Conservation (phyloP, 1,140 invertebrate species). For the Pantala flavescens region DNA sequence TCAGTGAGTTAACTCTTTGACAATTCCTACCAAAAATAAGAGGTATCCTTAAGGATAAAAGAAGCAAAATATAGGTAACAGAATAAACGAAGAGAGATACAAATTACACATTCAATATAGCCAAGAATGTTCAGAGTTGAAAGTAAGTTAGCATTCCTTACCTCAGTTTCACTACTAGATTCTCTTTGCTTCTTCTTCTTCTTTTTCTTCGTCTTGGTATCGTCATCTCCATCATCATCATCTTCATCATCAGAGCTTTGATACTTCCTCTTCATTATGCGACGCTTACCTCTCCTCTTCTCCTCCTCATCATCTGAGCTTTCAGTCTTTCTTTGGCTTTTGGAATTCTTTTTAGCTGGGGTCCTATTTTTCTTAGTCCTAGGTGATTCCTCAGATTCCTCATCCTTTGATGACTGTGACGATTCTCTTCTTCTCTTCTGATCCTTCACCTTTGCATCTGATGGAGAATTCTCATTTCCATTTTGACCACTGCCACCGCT, state of each 20-base stretch:
- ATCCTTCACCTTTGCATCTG: constrained; percentile 17
- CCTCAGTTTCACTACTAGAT: constrained; percentile 37
- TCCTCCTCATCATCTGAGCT: constrained; percentile 19
- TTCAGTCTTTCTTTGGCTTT: not conserved
- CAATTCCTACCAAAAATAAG: no score
- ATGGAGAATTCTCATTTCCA: constrained; percentile 11
- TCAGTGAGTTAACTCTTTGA: no score
- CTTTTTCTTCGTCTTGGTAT: constrained; percentile 39
- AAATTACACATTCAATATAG: not conserved
- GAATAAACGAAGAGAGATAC: no score
- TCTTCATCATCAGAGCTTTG: constrained; percentile 41
- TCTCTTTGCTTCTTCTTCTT: constrained; percentile 42
- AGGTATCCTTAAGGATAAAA: no score
- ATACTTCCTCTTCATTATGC: constrained; percentile 14
- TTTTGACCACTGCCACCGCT: not conserved
- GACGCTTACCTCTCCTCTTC: constrained; percentile 26
- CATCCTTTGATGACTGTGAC: constrained; percentile 13
- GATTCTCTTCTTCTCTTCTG: constrained; percentile 17
- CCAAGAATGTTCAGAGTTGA: constrained; percentile 18
- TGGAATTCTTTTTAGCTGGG: not conserved
- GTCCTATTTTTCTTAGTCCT: constrained; percentile 29
- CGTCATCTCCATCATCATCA: constrained; percentile 45
- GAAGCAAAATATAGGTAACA: no score
- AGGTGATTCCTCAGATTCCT: constrained; percentile 10
- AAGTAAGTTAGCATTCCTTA: constrained; percentile 22